Evolutionary conservation across 2,113 vertebrate species (phyloP), one percentile per base, ranked within the genome.

Genomic region (Micromys minutus): DNA sequence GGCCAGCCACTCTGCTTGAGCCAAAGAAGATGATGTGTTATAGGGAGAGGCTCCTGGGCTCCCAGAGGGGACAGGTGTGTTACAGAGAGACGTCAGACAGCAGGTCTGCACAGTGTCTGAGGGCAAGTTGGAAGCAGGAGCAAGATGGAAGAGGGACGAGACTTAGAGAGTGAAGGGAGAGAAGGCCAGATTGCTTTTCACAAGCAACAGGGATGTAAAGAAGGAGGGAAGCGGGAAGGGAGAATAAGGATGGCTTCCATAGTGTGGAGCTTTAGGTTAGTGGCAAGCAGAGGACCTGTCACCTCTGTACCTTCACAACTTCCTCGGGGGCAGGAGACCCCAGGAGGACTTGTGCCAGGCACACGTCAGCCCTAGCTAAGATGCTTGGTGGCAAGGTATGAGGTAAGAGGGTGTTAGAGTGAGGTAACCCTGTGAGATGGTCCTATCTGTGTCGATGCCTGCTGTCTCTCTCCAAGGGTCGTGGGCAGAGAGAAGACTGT

Each of bases 41-140:
- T 2, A 22, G 0, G 76, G 87, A 77, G 67, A 55, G 55, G 93
- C 1, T 4, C 59, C 92, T 34, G 0, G 72, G 65, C 71, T n/a
- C 85, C 83, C 47, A 2, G 91, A 74, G 90, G 67, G 79, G n/a
- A 45, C 11, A 17, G 11, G 94, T 39, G 69, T 96, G 90, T 94
- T 50, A 55, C 50, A 52, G 69, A n/a, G 7, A 47, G 95, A 81
- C 89, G 94, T 65, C 19, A 36, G 94, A 69, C 19, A 36, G 98
- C 95, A 97, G 94, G 96, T 97, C 29, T 39, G 83, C 31, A 80
- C 81, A 67, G 97, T 11, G 98, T 97, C 61, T 10, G 81, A 90
- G 81, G 89, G 84, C 92, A 94, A 0, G 84, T 81, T 0, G 87
- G 17, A 11, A 22, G 90, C 89, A 89, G 39, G 17, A 57, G 91